Evolutionary conservation across 2,113 vertebrate species (phyloP).

Genomic region (Lamprotornis superbus): DNA sequence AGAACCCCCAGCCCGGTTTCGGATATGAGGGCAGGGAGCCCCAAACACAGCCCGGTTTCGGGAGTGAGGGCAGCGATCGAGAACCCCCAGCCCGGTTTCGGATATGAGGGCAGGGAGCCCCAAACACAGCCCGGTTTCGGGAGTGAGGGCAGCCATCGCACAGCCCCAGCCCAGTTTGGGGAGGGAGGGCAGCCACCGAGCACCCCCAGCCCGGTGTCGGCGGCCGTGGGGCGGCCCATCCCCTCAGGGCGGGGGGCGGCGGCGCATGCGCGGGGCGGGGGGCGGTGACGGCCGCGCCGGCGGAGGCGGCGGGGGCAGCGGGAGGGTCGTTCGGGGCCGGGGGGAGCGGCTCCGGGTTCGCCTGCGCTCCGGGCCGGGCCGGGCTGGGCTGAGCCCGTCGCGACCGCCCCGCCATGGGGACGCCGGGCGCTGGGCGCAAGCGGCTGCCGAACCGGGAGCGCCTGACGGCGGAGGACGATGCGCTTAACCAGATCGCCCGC

Average conservation of each 20-base stretch:
- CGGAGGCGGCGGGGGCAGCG: background rate
- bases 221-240: background rate
- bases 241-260: background rate
- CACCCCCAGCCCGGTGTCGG: background rate
- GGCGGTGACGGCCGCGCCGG: background rate
- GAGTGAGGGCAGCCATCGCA: too few relatives aligned
- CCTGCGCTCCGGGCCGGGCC: background rate
- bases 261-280: conserved; percentile 4
- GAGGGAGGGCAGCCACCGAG: accelerated
- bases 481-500: conserved; percentile 87
- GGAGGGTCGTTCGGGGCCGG: background rate
- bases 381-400: background rate
- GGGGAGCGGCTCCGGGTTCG: too few relatives aligned
- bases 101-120: background rate
- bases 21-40: too few relatives aligned
- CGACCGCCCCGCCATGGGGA: conserved; percentile 78
- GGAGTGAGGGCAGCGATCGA: too few relatives aligned
- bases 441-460: conserved; percentile 86
- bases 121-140: too few relatives aligned
- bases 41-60: too few relatives aligned
- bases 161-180: too few relatives aligned
- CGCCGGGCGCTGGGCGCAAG: conserved; percentile 86
- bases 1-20: background rate
- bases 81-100: too few relatives aligned
- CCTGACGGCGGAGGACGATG: conserved; percentile 89